Evolutionary conservation across 30 jellyfish, hydroid and myxozoan species (phyloP), one percentile per base, ranked within the genome.

Genomic region (Catostylus mosaicus): DNA sequence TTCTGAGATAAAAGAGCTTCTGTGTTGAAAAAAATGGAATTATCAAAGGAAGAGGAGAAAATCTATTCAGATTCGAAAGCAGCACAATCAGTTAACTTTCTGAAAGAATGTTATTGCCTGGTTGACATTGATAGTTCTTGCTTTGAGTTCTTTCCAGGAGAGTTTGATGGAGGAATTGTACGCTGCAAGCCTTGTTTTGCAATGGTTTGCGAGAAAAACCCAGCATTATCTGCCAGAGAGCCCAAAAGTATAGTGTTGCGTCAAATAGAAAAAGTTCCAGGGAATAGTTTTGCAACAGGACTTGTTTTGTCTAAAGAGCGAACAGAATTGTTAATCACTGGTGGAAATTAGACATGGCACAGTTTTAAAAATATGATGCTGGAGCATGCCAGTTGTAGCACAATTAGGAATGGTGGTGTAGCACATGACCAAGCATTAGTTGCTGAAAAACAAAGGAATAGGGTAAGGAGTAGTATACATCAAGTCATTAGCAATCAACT

Each of bases 111-210:
- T 76, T 76, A 46, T 77, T 76, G 88, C 33, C 78, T 56, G 77
- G 47, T 52, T 65, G 88, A 76, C 59, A 76, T n/a, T 33, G 78
- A 56, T 54, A 77, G 88, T 48, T 26, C 88, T 76, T 46, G 88
- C 67, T 76, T 76, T 30, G 45, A 36, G 43, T 76, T 76, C 77
- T 76, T 26, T 76, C 88, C 88, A n/a, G 54, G 20, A 26, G 88
- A 76, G 71, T 76, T 76, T 76, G 88, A 76, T 43, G 78, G 88
- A 52, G 77, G 88, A 46, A 76, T 76, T 43, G 78, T 76, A 37
- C 67, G 69, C 54, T 76, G 88, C 43, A 47, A 74, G 52, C 30
- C 38, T 74, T 74, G 86, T 75, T 76, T 76, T 57, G 78, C 47
- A 76, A 76, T 76, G 88, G 59, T 76, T 26, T 76, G 88, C 70